Evolutionary conservation across 92 coral and sea anemone genomes (phyloP).

Genomic region (Palythoa caribaeorum): DNA sequence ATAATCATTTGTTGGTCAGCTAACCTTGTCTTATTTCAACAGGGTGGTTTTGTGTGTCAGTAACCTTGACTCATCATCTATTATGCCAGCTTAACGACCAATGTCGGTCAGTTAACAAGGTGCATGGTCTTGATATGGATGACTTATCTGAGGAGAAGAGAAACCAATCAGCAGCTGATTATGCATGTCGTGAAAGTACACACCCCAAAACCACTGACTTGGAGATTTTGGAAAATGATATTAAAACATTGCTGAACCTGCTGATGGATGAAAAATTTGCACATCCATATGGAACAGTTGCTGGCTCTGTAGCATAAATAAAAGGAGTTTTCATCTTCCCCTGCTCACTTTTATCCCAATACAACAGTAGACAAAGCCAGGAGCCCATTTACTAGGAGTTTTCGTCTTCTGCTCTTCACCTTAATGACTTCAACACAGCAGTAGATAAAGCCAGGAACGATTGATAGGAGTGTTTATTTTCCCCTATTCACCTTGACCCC

Average conservation of each 20-base stretch:
- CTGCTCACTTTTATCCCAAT: not conserved
- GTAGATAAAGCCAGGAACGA: too few species aligned
- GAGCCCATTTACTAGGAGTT: not conserved
- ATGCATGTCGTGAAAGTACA: not conserved
- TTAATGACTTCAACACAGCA: too few species aligned
- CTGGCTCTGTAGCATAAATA: conserved; percentile 91
- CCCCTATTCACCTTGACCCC: too few species aligned
- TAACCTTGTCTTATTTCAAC: not conserved
- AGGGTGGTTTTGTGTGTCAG: conserved; percentile 97
- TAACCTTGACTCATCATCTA: conserved; percentile 81
- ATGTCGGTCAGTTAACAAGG: conserved; percentile 39
- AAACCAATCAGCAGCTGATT: not conserved
- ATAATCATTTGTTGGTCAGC: too few species aligned
- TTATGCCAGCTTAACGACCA: conserved; percentile 26
- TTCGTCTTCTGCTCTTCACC: too few species aligned
- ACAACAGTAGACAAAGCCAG: not conserved
- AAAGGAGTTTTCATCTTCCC: not conserved
- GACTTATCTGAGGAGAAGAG: not conserved
- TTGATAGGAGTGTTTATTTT: too few species aligned
- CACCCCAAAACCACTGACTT: conserved; percentile 60
- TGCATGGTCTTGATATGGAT: not conserved
- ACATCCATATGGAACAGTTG: conserved; percentile 97
- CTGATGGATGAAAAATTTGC: conserved; percentile 96
- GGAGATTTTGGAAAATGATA: conserved; percentile 83
- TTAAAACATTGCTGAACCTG: conserved; percentile 73